phyloP scores from a whole-genome alignment of 2,113 vertebrate genomes.

The Corythornis vintsioides region DNA sequence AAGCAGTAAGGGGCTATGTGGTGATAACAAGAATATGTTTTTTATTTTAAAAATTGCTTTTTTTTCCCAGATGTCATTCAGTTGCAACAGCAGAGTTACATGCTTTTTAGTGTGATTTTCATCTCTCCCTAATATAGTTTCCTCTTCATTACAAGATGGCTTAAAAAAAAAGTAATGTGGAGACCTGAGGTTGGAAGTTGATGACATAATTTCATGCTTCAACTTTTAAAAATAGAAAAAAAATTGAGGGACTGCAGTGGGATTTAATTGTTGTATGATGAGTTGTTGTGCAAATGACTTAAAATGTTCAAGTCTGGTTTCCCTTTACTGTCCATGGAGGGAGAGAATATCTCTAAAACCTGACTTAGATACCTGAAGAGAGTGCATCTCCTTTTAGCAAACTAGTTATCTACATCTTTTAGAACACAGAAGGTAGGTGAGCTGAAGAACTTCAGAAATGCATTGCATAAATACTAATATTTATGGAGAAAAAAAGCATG shows the following conservation, averaged over 20 bases:
- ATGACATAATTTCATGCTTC: neutral
- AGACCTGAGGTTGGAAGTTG: neutral
- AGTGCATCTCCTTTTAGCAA: neutral
- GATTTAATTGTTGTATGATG: neutral
- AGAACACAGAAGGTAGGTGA: neutral
- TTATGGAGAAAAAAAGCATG: neutral
- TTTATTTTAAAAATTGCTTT: no score
- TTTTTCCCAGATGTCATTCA: neutral
- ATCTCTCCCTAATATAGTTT: neutral
- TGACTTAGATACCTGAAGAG: neutral
- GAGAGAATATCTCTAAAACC: neutral
- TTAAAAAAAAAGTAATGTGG: neutral
- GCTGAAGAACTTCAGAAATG: neutral
- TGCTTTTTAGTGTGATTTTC: neutral
- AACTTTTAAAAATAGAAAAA: neutral
- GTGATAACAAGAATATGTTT: neutral
- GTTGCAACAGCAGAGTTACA: neutral
- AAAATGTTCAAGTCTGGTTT: neutral
- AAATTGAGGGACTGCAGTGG: neutral
- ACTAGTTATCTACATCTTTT: neutral
- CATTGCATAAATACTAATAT: neutral
- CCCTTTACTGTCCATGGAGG: neutral
- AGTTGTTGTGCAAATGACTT: neutral
- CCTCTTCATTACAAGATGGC: neutral
- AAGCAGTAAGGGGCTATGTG: accelerated